Conservation (phyloP, 2,888 invertebrate species). For the Trichopria drosophilae region DNA sequence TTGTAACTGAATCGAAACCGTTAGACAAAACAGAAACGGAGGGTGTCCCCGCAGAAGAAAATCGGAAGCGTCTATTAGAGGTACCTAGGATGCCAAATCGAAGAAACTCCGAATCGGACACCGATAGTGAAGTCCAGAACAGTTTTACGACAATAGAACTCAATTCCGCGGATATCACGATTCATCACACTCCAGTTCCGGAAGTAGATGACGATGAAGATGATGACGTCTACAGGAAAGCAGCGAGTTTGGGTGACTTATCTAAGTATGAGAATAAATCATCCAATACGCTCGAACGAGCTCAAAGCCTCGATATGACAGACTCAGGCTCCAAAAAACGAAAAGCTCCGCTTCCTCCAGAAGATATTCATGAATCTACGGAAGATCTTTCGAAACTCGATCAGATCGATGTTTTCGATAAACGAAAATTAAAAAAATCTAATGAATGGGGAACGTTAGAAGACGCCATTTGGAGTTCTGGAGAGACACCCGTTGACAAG, state of each 20-base stretch:
- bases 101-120: constrained; percentile 63
- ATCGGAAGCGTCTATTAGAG: constrained; percentile 19
- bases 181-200: constrained; percentile 68
- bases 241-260: constrained; percentile 78
- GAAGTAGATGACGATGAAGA: constrained; percentile 59
- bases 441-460: constrained; percentile 76
- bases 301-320: constrained; percentile 79
- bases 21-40: constrained; percentile 36
- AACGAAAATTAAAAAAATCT: constrained; percentile 71
- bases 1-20: constrained; percentile 40
- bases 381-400: constrained; percentile 61
- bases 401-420: constrained; percentile 70
- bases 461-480: constrained; percentile 69
- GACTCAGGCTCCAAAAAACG: constrained; percentile 67
- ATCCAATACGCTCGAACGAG: constrained; percentile 71
- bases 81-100: too few species aligned
- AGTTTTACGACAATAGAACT: constrained; percentile 70
- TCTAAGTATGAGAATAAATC: constrained; percentile 68
- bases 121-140: constrained; percentile 58
- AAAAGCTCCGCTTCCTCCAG: constrained; percentile 64
- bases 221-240: constrained; percentile 70
- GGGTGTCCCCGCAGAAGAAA: constrained; percentile 32
- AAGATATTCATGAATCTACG: constrained; percentile 54
- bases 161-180: constrained; percentile 74
- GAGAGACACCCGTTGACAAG: constrained; percentile 33